Evolutionary conservation across 2,113 vertebrate genomes (phyloP), one percentile per base, ranked within the genome.

Genomic region (Oreochromis tanganicae): DNA sequence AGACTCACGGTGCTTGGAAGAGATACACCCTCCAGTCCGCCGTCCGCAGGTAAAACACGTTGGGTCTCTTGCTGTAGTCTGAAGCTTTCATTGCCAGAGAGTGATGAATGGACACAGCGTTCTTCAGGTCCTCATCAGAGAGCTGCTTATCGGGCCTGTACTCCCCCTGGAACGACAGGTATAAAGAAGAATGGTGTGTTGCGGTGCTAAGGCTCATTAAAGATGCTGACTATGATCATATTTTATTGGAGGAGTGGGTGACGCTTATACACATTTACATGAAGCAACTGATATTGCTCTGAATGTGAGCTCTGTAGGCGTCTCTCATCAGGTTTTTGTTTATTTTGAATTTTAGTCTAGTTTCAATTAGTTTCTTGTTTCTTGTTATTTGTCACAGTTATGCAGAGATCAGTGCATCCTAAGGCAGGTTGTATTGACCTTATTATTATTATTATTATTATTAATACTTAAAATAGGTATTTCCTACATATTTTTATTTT

Each of bases 1-100:
- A 27, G 59, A 95, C 96, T 97, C 94, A 99, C 98, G 97, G 97
- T 14, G 99, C 98, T 96, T 99, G 98, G 94, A 99, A 98, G 73
- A 99, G 98, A 92, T 99, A 99, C 46, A 99, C 97, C 82, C 98
- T 97, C 99, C 99, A 99, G 96, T 99, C 98, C 1, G 98, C 98
- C 0, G 98, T 99, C 92, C 98, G 97, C 94, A 99, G 97, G 96
- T 99, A 99, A 96, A 99, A 99, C 57, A 99, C 99, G 0, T 99
- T 98, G 52, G 98, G 98, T 80, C 98, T 96, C 94, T 99, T 99
- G 97, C 97, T 98, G 95, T 99, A 99, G 96, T 99, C 99, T 1
- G 97, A 97, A 0, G 99, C 99, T 4, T 97, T 97, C 1, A 98
- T 98, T 90, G 98, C 99, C 88, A 99, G 96, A 0, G 98, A 98